Evolutionary conservation across 2,888 invertebrate species (phyloP), one percentile per base, ranked within the genome.

Genomic region (Acholoe squamosa): DNA sequence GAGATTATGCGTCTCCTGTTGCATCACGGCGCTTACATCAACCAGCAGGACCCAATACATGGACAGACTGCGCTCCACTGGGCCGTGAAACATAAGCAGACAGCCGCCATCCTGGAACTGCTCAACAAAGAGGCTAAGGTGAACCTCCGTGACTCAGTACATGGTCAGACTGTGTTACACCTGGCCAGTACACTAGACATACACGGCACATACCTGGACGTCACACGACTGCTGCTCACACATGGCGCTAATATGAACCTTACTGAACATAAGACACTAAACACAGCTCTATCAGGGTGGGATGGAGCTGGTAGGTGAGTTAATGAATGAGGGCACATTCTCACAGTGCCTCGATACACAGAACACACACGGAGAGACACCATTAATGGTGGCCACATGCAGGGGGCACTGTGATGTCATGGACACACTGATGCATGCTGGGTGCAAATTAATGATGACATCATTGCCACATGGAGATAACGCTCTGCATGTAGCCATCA

Each of bases 61-160:
- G 71, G 71, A 0, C 28, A 71, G 31, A 71, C 71, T 7, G 71
- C 71, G 19, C 71, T 71, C 28, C 71, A 71, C 71, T 71, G 71
- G 71, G 71, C 71, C 3, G 28, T 71, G 28, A 25, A 28, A 0
- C 28, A 71, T 28, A 25, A 71, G 0, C 71, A 71, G 31, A 71
- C 25, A 5, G 25, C 28, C 3, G 28, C 71, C 25, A 14, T 71
- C 71, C 3, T 28, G 28, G 25, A 14, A 22, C 28, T 71, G 3
- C 71, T 71, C 5, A 0, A 28, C 5, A 25, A 28, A 7, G 14
- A 28, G 14, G 71, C 71, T 3, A 71, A 71, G 0, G 28, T 25
- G n/a, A 71, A 71, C 14, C 5, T 71, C 14, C 14, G 0, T 22
- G 61, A 14, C 19, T n/a, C n/a, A 3, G 71, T 71, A 7, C 28